These are phyloP conservation scores for zebrafish (Danio rerio) DNA, from an alignment of 2,113 vertebrate species.

Conservation along the genomic window DNA sequence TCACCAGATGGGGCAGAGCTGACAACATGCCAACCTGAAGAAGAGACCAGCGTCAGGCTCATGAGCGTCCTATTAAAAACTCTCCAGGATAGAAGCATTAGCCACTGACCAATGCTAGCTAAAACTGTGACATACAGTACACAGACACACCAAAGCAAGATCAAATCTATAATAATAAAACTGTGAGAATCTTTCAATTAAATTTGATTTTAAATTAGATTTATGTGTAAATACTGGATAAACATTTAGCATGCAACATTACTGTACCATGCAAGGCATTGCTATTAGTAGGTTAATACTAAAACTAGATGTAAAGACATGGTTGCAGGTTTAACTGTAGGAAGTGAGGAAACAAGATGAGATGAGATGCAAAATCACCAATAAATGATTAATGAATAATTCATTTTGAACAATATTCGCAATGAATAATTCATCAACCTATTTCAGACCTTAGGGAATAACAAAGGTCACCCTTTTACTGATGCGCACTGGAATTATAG, in stretches of 20 bases:
- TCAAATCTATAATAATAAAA: neutral
- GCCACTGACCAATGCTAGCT: neutral
- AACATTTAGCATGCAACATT: neutral
- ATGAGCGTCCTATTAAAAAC: neutral
- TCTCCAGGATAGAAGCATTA: neutral
- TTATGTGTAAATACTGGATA: neutral
- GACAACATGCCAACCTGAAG: constrained; percentile 93
- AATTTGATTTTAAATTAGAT: no score
- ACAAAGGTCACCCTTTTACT: constrained; percentile 50
- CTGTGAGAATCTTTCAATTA: no score
- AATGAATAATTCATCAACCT: constrained; percentile 51
- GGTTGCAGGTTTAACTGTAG: constrained; percentile 13
- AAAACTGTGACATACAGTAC: neutral
- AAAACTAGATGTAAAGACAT: constrained; percentile 34
- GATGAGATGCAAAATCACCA: constrained; percentile 40
- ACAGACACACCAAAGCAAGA: neutral
- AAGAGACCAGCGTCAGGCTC: constrained; percentile 27
- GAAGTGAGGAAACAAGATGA: constrained; percentile 36
- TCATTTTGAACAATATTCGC: constrained; percentile 38
- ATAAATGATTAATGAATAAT: constrained; percentile 52
- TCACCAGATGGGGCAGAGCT: constrained; percentile 95
- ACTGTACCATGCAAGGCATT: neutral
- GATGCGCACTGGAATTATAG: constrained; percentile 35
- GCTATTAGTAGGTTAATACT: constrained; percentile 12
- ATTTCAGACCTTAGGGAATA: constrained; percentile 30